Percentiles rank a stretch among this genome's conserved stretches.
phyloP scores from a whole-genome alignment of 35 echinoderm and acorn worm species.

The Ophiothrix spiculata region DNA sequence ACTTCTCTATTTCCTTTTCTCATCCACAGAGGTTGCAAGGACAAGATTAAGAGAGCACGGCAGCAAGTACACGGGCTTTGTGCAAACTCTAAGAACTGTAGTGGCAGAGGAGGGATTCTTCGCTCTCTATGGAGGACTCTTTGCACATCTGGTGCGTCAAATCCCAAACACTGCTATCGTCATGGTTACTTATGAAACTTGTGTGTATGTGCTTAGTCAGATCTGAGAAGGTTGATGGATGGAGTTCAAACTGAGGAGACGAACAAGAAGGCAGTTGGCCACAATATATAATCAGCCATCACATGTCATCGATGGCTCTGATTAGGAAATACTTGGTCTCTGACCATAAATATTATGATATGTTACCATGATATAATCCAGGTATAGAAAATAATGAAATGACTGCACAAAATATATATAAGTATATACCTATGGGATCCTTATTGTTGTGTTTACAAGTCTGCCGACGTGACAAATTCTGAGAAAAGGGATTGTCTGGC shows the following conservation, averaged over 20 bases:
- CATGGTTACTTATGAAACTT: slow-evolving; percentile 85
- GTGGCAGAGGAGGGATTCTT: slow-evolving; percentile 71
- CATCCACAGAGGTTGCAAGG: slow-evolving; percentile 82
- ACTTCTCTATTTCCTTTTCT: not conserved
- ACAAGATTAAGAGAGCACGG: slow-evolving; percentile 96
- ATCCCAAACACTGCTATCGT: slow-evolving; percentile 99
- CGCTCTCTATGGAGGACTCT: slow-evolving; percentile 83
- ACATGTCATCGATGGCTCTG: too few species aligned
- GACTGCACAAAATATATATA: too few species aligned
- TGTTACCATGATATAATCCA: too few species aligned
- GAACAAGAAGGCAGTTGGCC: not conserved
- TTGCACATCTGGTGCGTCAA: slow-evolving; percentile 81
- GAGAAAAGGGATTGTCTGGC: too few species aligned
- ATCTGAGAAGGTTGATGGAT: slow-evolving; percentile 16
- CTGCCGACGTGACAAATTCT: too few species aligned
- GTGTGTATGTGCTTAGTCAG: slow-evolving; percentile 83
- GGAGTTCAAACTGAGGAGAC: not conserved
- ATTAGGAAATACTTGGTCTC: too few species aligned
- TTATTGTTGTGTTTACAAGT: too few species aligned
- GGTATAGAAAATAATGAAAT: too few species aligned
- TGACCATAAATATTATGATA: too few species aligned
- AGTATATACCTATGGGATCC: too few species aligned
- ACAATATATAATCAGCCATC: too few species aligned
- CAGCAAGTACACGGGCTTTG: slow-evolving; percentile 78
- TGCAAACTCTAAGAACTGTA: slow-evolving; percentile 85